Base-by-base conservation (phyloP, 2,888 invertebrate species). In the Ctena decussata region DNA sequence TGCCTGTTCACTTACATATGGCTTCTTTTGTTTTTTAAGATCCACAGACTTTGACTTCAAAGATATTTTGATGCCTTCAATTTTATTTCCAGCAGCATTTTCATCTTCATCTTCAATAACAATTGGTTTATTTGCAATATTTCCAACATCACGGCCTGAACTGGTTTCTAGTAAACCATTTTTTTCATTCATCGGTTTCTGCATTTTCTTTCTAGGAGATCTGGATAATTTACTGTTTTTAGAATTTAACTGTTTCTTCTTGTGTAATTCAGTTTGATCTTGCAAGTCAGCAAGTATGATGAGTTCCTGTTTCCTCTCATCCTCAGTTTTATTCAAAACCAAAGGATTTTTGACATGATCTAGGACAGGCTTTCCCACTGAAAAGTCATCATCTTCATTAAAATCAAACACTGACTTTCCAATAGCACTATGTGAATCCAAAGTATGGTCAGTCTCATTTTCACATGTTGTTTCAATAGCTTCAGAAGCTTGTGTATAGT, bases 381-480 rank as follows among this genome's bases (percentile, higher is more conserved):
- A 32, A 65, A 65, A 65, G 35, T 65, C 65, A 18, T 65, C 65
- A 65, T 65, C 65, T 18, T 65, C 65, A 65, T 65, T 65, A 21
- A 65, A 65, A 18, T 65, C 65, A 65, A 65, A 65, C 1, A 65
- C 65, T 65, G 65, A 65, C 18, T 65, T 65, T 65, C 35, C 65
- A 35, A 6, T 35, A 21, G 18, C 24, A 65, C 35, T 35, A 32
- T 18, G 18, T 3, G 35, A 35, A 1, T 12, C 18, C 1, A 18
- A 27, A 30, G 32, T 8, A 35, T 35, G 18, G 6, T 65, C 18
- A 2, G 27, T 27, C 5, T 53, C n/a, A 57, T 27, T 57, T 30
- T 11, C n/a, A 1, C 5, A 18, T 8, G 5, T 35, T 35, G 32
- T 32, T 6, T 35, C 65, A 65, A 21, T 12, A 1, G 18, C 3